These are phyloP conservation scores for Drosophila repleta DNA, from an alignment of 1,140 invertebrate genomes.

Conservation along the genomic window DNA sequence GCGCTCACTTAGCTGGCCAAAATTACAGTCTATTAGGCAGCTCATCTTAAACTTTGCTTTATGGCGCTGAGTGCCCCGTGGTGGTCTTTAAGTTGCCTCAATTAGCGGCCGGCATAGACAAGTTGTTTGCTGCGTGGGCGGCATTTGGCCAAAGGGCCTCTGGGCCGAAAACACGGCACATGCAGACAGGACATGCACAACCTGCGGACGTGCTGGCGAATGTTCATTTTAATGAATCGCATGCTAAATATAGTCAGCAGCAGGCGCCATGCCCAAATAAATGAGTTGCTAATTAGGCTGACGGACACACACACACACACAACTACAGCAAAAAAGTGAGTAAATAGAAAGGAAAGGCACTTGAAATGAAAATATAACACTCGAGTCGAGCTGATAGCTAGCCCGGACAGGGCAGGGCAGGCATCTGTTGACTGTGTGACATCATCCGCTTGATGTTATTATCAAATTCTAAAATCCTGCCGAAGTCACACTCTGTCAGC, in stretches of 20 bases:
- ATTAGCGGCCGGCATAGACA: slow-evolving; percentile 58
- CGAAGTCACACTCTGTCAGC: slow-evolving; percentile 6
- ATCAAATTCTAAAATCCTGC: slow-evolving; percentile 21
- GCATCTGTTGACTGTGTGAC: slow-evolving; percentile 37
- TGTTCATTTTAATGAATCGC: slow-evolving; percentile 74
- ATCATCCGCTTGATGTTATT: slow-evolving; percentile 56
- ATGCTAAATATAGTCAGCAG: slow-evolving; percentile 50
- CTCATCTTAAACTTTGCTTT: slow-evolving; percentile 40
- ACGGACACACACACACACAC: slow-evolving; percentile 25
- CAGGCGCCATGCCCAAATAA: slow-evolving; percentile 44
- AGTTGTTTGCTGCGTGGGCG: slow-evolving; percentile 29
- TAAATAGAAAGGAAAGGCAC: slow-evolving; percentile 19
- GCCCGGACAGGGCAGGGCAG: not conserved
- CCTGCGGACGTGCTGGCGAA: slow-evolving; percentile 44
- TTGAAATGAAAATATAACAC: slow-evolving; percentile 3
- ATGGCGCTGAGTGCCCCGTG: slow-evolving; percentile 14
- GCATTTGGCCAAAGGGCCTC: slow-evolving; percentile 15
- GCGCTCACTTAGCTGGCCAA: not conserved
- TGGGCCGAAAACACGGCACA: slow-evolving; percentile 6
- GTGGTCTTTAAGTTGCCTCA: slow-evolving; percentile 71
- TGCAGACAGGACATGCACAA: slow-evolving; percentile 20
- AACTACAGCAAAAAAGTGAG: no score
- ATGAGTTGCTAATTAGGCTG: slow-evolving; percentile 65
- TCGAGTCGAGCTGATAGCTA: not conserved
- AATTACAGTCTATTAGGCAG: slow-evolving; percentile 15